phyloP scores from a whole-genome alignment of 2,113 vertebrate species.

The Scomber scombrus region DNA sequence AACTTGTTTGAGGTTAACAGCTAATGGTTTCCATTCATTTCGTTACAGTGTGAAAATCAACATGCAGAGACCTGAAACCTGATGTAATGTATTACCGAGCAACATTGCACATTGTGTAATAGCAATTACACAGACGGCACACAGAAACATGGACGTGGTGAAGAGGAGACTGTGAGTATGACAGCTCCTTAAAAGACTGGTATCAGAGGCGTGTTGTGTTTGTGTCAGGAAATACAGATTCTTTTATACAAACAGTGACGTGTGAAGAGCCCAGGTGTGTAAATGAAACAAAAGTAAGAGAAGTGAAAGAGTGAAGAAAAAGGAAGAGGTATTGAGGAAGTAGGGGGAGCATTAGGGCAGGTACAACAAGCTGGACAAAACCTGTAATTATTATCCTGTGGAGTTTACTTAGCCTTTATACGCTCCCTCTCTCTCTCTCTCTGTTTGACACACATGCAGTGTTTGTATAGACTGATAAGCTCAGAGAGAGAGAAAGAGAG shows the following conservation, averaged over 20 bases:
- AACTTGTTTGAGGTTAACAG: not conserved
- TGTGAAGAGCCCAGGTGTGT: conserved; percentile 21
- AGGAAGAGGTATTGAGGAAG: not conserved
- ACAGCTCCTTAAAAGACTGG: not conserved
- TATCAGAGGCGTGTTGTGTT: not conserved
- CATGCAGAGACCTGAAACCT: conserved; percentile 55
- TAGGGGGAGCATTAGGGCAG: conserved; percentile 42
- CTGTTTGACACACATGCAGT: not conserved
- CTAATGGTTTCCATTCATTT: conserved; percentile 20
- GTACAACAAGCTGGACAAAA: conserved; percentile 54
- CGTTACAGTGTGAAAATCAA: not conserved
- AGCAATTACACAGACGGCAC: conserved; percentile 1
- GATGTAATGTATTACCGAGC: not conserved
- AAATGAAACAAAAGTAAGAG: not conserved
- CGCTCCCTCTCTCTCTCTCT: conserved; percentile 1
- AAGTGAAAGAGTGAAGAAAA: not conserved
- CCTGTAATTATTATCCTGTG: conserved; percentile 59
- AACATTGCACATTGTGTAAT: conserved; percentile 34
- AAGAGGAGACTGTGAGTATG: not conserved
- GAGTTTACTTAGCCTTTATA: conserved; percentile 57
- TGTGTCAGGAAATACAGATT: not conserved
- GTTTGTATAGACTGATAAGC: conserved; percentile 72
- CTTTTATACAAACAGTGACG: not conserved
- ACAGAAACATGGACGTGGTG: not conserved
- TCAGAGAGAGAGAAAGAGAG: conserved; percentile 8